Evolutionary conservation across 1,140 invertebrate genomes (phyloP).

Genomic region (Orius insidiosus): DNA sequence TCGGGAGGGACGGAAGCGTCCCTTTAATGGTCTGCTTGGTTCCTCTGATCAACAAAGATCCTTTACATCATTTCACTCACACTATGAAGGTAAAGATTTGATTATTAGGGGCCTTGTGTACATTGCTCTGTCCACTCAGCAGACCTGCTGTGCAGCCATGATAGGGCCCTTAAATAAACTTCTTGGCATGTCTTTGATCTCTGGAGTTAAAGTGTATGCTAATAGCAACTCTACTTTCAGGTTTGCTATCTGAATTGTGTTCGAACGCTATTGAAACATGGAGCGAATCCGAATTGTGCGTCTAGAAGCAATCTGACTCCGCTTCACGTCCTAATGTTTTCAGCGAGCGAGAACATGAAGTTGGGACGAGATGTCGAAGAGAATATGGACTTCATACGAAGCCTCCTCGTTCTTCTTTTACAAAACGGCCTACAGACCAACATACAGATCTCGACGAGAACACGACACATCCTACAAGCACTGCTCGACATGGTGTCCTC

Average conservation of each 20-base stretch:
- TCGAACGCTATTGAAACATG: conserved; percentile 44
- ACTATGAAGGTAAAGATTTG: conserved; percentile 58
- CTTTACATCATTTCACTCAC: conserved; percentile 52
- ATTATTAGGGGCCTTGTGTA: too few species aligned
- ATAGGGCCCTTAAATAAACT: too few species aligned
- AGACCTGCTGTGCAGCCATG: too few species aligned
- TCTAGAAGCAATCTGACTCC: conserved; percentile 50
- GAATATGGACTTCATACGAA: conserved; percentile 45
- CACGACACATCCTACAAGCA: conserved; percentile 46
- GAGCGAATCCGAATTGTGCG: conserved; percentile 54
- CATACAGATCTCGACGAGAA: conserved; percentile 30
- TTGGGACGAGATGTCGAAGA: conserved; percentile 34
- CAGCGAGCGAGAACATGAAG: conserved; percentile 45
- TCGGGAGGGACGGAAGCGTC: conserved; percentile 49
- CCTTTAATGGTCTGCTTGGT: conserved; percentile 57
- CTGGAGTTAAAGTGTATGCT: too few species aligned
- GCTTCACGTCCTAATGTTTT: conserved; percentile 52
- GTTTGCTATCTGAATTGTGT: conserved; percentile 58
- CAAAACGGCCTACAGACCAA: conserved; percentile 52
- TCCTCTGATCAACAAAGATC: conserved; percentile 56
- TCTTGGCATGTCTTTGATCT: too few species aligned
- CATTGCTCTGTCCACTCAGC: too few species aligned
- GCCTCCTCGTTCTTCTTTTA: conserved; percentile 45
- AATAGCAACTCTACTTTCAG: too few species aligned
- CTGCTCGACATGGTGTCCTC: conserved; percentile 53